A percentile compares a stretch with the other conserved stretches of the same genome.
Conservation (phyloP, 2,888 invertebrate genomes). For the Halictus quadricinctus region DNA sequence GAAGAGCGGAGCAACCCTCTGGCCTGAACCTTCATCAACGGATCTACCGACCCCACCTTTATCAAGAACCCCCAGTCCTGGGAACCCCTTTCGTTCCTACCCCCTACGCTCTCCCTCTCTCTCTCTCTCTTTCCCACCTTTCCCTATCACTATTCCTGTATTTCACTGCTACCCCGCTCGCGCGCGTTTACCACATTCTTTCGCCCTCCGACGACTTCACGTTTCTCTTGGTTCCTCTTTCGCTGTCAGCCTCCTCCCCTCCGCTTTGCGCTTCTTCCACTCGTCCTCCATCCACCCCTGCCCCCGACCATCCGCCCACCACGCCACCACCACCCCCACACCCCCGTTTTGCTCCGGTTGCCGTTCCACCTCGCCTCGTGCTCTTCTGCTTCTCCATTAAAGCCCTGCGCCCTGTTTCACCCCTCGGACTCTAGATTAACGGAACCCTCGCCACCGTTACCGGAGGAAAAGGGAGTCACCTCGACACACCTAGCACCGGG, state of each 20-base stretch:
- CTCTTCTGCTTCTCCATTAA: slow-evolving; percentile 15
- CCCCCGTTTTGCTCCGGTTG: slow-evolving; percentile 9
- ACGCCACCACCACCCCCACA: background rate
- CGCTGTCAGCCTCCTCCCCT: slow-evolving; percentile 49
- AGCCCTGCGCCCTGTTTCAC: slow-evolving; percentile 57
- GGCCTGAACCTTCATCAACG: slow-evolving; percentile 82
- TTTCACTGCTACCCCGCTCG: slow-evolving; percentile 18
- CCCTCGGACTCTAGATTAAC: slow-evolving; percentile 80
- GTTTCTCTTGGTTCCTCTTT: slow-evolving; percentile 64
- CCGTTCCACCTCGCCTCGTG: slow-evolving; percentile 40
- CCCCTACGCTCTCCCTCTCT: slow-evolving; percentile 44
- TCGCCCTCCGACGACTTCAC: slow-evolving; percentile 59
- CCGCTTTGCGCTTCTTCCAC: slow-evolving; percentile 50
- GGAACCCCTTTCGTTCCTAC: slow-evolving; percentile 72
- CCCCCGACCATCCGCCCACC: slow-evolving; percentile 14
- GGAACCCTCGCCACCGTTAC: slow-evolving; percentile 78
- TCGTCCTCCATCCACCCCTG: slow-evolving; percentile 34
- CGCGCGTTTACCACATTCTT: slow-evolving; percentile 35
- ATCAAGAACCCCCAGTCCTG: slow-evolving; percentile 76
- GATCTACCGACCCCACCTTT: slow-evolving; percentile 78
- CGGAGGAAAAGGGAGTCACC: slow-evolving; percentile 75
- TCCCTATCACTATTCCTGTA: slow-evolving; percentile 62
- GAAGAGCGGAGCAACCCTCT: slow-evolving; percentile 81
- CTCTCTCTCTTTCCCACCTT: slow-evolving; percentile 55
- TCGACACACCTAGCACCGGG: slow-evolving; percentile 76